Percentiles rank a stretch among this genome's conserved stretches.
Conservation (phyloP, 2,797 vertebrate genomes). For the Decapterus maruadsi region DNA sequence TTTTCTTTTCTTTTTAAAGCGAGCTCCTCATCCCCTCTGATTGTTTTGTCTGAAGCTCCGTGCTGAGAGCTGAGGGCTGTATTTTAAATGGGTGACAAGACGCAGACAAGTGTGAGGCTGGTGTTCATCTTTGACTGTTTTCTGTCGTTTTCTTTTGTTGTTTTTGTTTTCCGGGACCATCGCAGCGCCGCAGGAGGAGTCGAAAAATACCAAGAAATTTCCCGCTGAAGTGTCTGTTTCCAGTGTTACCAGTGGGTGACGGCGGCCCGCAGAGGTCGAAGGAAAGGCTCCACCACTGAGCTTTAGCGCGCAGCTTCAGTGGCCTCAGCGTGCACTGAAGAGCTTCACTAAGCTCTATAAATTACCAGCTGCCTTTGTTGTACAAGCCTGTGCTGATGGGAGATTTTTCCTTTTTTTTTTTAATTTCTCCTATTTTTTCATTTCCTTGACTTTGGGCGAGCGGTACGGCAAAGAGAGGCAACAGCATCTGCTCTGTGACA, state of each 20-base stretch:
- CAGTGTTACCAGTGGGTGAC: constrained; percentile 19
- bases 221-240: background rate
- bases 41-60: background rate
- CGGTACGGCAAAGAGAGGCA: constrained; percentile 37
- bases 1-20: too few species aligned
- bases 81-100: background rate
- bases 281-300: constrained; percentile 26
- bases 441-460: constrained; percentile 39
- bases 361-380: constrained; percentile 61
- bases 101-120: background rate
- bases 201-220: background rate
- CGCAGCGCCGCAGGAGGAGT: background rate
- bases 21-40: background rate
- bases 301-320: constrained; percentile 12
- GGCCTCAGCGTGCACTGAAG: constrained; percentile 35
- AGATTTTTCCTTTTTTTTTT: constrained; percentile 28
- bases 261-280: constrained; percentile 45
- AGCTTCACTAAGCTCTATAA: constrained; percentile 44
- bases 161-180: background rate
- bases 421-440: too few species aligned
- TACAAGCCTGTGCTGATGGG: constrained; percentile 34
- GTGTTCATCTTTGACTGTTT: background rate
- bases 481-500: constrained; percentile 50
- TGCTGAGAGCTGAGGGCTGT: background rate
- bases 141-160: too few species aligned